These are phyloP conservation scores for Pseudanteris insignis DNA, from an alignment of 2,888 invertebrate species.

Conservation along the genomic window DNA sequence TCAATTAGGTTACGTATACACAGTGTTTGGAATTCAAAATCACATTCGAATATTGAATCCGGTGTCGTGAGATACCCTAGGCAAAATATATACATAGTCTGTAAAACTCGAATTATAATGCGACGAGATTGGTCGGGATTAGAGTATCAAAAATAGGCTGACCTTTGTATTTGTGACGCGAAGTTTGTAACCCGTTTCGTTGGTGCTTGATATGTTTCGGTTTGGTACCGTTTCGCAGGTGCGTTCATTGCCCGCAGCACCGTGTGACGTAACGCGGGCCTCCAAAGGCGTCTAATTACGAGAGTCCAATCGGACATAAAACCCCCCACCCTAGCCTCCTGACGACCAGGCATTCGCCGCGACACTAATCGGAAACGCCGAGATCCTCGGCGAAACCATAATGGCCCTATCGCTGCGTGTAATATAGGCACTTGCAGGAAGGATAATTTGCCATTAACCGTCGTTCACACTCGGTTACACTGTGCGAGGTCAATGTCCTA, in stretches of 20 bases:
- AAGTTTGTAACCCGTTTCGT: slow-evolving; percentile 27
- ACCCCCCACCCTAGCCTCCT: slow-evolving; percentile 3
- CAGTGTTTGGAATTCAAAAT: too few relatives aligned
- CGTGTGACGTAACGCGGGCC: slow-evolving; percentile 33
- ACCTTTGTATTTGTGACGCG: slow-evolving; percentile 18
- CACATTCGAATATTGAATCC: too few relatives aligned
- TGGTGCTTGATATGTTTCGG: slow-evolving; percentile 27
- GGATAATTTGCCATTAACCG: slow-evolving; percentile 45
- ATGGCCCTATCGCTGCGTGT: slow-evolving; percentile 34
- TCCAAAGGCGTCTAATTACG: slow-evolving; percentile 27
- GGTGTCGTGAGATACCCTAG: too few relatives aligned
- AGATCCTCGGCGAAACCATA: slow-evolving; percentile 25
- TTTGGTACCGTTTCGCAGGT: slow-evolving; percentile 41
- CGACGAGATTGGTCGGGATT: too few relatives aligned
- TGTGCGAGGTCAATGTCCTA: slow-evolving; percentile 53
- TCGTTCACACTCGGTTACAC: slow-evolving; percentile 47
- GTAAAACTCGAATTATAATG: too few relatives aligned
- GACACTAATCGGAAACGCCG: slow-evolving; percentile 20
- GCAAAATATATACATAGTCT: too few relatives aligned
- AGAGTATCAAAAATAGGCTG: slow-evolving; percentile 13
- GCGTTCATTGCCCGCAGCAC: slow-evolving; percentile 41
- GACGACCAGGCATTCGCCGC: neutral
- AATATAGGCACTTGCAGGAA: slow-evolving; percentile 34
- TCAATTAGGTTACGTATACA: too few relatives aligned
- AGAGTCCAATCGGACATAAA: slow-evolving; percentile 27